phyloP scores from a whole-genome alignment of 2,797 vertebrate genomes.

The Coluber constrictor region DNA sequence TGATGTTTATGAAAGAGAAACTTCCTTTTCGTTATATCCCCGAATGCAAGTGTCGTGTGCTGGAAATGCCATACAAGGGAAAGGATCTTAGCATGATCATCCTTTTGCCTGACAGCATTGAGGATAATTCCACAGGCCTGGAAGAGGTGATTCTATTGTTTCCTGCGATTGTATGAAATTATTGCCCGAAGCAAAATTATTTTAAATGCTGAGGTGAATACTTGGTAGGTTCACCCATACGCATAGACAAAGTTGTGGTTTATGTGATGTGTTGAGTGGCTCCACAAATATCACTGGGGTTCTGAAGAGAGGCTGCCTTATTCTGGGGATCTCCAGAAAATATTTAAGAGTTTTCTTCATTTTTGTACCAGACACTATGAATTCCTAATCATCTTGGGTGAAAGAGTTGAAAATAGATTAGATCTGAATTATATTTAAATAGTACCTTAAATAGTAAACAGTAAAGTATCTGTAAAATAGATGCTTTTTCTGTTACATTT shows the following conservation, averaged over 20 bases:
- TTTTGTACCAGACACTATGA: no score
- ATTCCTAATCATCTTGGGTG: no score
- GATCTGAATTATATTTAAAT: no score
- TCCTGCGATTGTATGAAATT: background rate
- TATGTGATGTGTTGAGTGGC: background rate
- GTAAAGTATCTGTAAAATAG: background rate
- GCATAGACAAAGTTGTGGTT: background rate
- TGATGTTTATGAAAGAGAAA: slow-evolving; percentile 78
- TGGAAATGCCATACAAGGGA: slow-evolving; percentile 82
- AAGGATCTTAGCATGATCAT: slow-evolving; percentile 84
- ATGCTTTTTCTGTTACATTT: background rate
- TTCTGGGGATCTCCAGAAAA: background rate
- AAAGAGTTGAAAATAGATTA: background rate
- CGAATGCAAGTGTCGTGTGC: slow-evolving; percentile 72
- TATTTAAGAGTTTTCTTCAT: no score
- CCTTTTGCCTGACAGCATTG: slow-evolving; percentile 75
- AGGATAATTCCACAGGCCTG: slow-evolving; percentile 77
- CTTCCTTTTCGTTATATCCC: slow-evolving; percentile 73
- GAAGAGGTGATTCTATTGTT: slow-evolving; percentile 65
- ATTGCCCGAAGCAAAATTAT: background rate
- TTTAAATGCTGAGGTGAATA: background rate
- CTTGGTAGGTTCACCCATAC: background rate
- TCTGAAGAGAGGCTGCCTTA: background rate
- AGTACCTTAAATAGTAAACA: background rate
- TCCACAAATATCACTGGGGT: background rate